phyloP scores from a whole-genome alignment of 2,797 vertebrate species.

The Eptatretus atami region DNA sequence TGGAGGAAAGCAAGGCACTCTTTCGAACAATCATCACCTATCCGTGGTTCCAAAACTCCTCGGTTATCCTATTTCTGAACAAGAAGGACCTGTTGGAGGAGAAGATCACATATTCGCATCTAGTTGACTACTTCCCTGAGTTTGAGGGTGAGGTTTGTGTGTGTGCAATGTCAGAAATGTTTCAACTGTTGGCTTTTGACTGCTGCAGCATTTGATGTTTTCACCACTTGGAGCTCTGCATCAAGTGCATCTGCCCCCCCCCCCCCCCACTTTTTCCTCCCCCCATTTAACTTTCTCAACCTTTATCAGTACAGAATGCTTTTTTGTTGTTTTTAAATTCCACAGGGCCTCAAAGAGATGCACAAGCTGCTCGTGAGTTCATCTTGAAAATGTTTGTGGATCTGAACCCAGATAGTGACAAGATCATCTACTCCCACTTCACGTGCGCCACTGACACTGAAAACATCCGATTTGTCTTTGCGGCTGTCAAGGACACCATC shows the following conservation, averaged over 20 bases:
- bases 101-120: slow-evolving; percentile 44
- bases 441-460: slow-evolving; percentile 84
- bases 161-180: neutral
- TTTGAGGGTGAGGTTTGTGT: slow-evolving; percentile 26
- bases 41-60: slow-evolving; percentile 48
- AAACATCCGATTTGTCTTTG: slow-evolving; percentile 84
- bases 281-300: neutral
- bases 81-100: slow-evolving; percentile 47
- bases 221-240: neutral
- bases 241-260: neutral
- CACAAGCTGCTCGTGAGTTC: slow-evolving; percentile 61
- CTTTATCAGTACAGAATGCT: too few species aligned
- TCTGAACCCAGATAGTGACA: slow-evolving; percentile 82
- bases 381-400: slow-evolving; percentile 94
- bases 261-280: neutral
- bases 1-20: slow-evolving; percentile 47
- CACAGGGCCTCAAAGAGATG: slow-evolving; percentile 51
- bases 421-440: slow-evolving; percentile 96
- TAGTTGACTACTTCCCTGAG: slow-evolving; percentile 45
- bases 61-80: slow-evolving; percentile 44
- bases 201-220: neutral
- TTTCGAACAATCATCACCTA: slow-evolving; percentile 52
- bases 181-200: neutral
- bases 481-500: slow-evolving; percentile 86
- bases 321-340: neutral